A percentile compares a stretch with the other conserved stretches of the same genome.
Evolutionary conservation across 92 coral and sea anemone genomes (phyloP).

Genomic region (Micromussa lordhowensis): DNA sequence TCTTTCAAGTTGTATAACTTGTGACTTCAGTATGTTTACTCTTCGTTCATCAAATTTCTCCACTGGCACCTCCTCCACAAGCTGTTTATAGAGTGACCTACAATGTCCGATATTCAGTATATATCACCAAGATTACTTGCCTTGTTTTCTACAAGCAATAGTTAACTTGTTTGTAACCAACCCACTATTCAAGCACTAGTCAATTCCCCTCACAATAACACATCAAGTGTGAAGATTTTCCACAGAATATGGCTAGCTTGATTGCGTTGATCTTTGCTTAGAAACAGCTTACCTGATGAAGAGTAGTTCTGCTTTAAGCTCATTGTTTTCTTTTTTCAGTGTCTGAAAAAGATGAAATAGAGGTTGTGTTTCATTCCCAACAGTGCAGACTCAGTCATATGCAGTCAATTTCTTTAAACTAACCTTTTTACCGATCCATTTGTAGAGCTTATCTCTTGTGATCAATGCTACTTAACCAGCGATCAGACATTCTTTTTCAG

Average conservation of each 20-base stretch:
- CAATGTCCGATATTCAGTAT: background rate
- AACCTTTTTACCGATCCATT: no score
- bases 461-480: no score
- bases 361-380: background rate
- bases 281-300: conserved; percentile 70
- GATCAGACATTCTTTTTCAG: no score
- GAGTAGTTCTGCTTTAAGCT: conserved; percentile 77
- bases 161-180: no score
- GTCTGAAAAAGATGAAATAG: background rate
- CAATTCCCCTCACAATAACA: no score
- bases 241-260: background rate
- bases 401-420: no score
- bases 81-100: conserved; percentile 79
- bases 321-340: conserved; percentile 72
- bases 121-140: no score
- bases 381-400: background rate
- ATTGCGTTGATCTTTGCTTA: background rate
- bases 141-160: no score
- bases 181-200: no score
- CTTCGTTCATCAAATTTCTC: conserved; percentile 91
- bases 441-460: no score
- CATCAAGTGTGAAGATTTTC: background rate
- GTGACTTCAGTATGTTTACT: conserved; percentile 81
- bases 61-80: conserved; percentile 66
- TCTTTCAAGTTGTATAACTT: conserved; percentile 85